phyloP scores from a whole-genome alignment of 64 coral and sea anemone species.

The Stichodactyla mertensii region DNA sequence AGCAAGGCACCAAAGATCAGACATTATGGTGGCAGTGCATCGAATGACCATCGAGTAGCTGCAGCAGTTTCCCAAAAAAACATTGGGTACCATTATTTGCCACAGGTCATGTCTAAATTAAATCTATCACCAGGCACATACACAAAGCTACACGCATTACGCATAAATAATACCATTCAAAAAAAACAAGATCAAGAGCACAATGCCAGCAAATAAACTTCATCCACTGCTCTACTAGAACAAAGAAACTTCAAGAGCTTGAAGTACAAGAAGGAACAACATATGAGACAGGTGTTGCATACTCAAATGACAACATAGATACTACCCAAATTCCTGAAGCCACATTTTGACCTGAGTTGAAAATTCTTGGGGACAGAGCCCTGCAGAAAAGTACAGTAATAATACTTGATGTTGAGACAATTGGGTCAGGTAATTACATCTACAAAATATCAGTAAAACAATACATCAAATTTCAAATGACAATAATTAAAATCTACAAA shows the following conservation, averaged over 20 bases:
- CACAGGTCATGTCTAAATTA: neutral
- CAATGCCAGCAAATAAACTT: neutral
- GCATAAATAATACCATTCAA: neutral
- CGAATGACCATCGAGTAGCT: slow-evolving; percentile 18
- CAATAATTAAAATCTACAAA: neutral
- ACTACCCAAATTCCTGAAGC: too few species aligned
- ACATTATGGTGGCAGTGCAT: slow-evolving; percentile 26
- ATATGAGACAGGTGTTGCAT: neutral
- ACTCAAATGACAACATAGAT: neutral
- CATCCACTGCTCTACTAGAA: neutral
- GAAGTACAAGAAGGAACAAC: neutral
- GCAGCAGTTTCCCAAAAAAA: slow-evolving; percentile 35
- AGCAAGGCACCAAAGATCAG: slow-evolving; percentile 33
- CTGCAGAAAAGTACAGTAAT: neutral
- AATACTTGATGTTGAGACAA: neutral
- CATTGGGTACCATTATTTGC: slow-evolving; percentile 22
- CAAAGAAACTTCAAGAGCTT: slow-evolving; percentile 9
- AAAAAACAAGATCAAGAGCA: neutral
- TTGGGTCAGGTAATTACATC: neutral
- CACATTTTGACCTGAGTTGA: too few species aligned
- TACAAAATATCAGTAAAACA: neutral
- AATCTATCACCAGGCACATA: neutral
- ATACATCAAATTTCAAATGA: neutral
- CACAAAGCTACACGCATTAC: neutral
- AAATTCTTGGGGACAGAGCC: neutral